Evolutionary conservation across 2,888 invertebrate species (phyloP).

Genomic region (Aleiodes testaceus): DNA sequence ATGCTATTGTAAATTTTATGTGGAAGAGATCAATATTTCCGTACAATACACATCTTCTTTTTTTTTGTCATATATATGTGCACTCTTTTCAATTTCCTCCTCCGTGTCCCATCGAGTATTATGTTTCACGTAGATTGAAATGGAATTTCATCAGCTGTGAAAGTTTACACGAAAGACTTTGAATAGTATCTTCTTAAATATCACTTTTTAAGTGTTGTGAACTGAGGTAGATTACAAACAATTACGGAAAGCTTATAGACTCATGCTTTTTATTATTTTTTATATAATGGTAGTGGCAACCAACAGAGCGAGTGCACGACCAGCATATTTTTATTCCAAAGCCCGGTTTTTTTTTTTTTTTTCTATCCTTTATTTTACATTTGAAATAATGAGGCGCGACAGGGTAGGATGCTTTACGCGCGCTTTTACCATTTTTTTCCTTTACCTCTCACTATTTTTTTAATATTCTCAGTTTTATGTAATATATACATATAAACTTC

Average conservation of each 20-base stretch:
- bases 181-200: too few species aligned
- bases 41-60: too few species aligned
- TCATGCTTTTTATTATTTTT: slow-evolving; percentile 9
- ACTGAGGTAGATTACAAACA: slow-evolving; percentile 38
- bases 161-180: too few species aligned
- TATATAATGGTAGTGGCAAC: slow-evolving; percentile 25
- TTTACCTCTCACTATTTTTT: slow-evolving; percentile 10
- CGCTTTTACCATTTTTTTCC: slow-evolving; percentile 21
- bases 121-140: too few species aligned
- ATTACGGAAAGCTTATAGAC: slow-evolving; percentile 36
- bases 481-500: slow-evolving; percentile 33
- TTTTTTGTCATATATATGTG: too few species aligned
- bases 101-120: too few species aligned
- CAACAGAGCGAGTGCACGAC: slow-evolving; percentile 21
- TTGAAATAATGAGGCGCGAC: slow-evolving; percentile 44
- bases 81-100: too few species aligned
- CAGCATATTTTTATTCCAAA: slow-evolving; percentile 39
- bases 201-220: too few species aligned
- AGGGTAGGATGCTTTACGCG: slow-evolving; percentile 34
- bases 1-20: too few species aligned
- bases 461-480: slow-evolving; percentile 23
- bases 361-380: slow-evolving; percentile 2
- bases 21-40: too few species aligned
- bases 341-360: not conserved
- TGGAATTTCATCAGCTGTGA: too few species aligned